phyloP scores from a whole-genome alignment of 2,797 vertebrate genomes.

The Lutjanus argentimaculatus region DNA sequence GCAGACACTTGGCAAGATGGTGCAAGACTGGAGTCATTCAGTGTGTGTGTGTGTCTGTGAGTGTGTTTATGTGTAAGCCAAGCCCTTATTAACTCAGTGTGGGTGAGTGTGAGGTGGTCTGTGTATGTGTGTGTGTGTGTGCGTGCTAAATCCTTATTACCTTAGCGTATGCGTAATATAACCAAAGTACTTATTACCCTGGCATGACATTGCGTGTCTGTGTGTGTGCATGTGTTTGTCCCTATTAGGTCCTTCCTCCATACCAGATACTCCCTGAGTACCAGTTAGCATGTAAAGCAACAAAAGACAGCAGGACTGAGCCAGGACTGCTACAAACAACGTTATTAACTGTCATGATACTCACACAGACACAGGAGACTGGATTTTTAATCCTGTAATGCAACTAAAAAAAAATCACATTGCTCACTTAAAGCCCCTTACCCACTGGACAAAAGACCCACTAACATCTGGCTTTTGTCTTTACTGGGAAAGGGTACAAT shows the following conservation, averaged over 20 bases:
- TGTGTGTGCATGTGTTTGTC: conserved; percentile 22
- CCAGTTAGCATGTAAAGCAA: conserved; percentile 43
- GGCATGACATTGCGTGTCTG: conserved; percentile 37
- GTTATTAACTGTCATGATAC: conserved; percentile 3
- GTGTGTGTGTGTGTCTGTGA: conserved; percentile 33
- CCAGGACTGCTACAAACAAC: conserved; percentile 10
- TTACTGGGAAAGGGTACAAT: too few species aligned
- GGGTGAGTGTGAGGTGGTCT: conserved; percentile 60
- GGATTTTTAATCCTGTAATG: background rate
- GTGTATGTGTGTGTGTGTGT: conserved; percentile 32
- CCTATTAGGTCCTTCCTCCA: conserved; percentile 38
- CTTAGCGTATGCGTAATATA: conserved; percentile 64
- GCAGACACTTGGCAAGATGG: conserved; percentile 64
- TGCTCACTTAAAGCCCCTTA: background rate
- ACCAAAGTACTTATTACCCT: conserved; percentile 62
- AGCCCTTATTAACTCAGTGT: conserved; percentile 69
- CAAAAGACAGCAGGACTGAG: conserved; percentile 7
- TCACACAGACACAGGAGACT: background rate
- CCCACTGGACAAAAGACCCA: too few species aligned
- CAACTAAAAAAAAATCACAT: background rate
- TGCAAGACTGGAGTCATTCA: conserved; percentile 54
- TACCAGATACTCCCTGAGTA: conserved; percentile 44
- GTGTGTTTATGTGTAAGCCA: conserved; percentile 61
- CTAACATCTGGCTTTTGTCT: too few species aligned
- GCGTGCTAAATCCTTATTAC: conserved; percentile 66